phyloP scores from a whole-genome alignment of 1,140 invertebrate species.

The Heterodera schachtii region DNA sequence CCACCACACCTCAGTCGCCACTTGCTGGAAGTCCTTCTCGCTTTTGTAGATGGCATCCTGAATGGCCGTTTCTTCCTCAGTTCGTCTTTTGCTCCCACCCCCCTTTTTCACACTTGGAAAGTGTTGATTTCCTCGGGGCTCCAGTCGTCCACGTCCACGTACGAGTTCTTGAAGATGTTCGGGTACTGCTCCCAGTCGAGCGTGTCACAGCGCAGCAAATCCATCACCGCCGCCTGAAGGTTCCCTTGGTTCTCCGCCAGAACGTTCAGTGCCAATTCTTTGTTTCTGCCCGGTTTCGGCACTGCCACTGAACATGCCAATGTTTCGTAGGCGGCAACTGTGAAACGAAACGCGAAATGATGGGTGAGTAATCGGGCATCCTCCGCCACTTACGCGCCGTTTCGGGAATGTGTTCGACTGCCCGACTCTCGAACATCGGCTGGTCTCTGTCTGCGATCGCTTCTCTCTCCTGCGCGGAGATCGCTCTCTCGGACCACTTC shows the following conservation, averaged over 20 bases:
- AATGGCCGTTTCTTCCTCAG: constrained; percentile 33
- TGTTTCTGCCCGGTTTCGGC: constrained; percentile 80
- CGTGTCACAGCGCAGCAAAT: constrained; percentile 66
- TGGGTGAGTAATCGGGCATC: not conserved
- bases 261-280: constrained; percentile 89
- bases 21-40: constrained; percentile 89
- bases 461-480: constrained; percentile 53
- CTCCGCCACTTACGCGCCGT: constrained; percentile 45
- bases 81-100: constrained; percentile 69
- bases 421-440: constrained; percentile 58
- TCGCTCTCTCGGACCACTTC: constrained; percentile 61
- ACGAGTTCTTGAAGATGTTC: constrained; percentile 74
- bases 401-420: constrained; percentile 56
- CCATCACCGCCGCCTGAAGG: constrained; percentile 61
- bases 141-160: constrained; percentile 51
- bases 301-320: constrained; percentile 75
- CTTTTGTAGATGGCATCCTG: constrained; percentile 82
- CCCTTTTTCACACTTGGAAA: constrained; percentile 28
- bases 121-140: constrained; percentile 47
- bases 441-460: constrained; percentile 61
- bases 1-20: constrained; percentile 78
- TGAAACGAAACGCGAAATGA: constrained; percentile 34
- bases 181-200: constrained; percentile 78
- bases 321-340: constrained; percentile 73
- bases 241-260: constrained; percentile 69